Evolutionary conservation across 2,113 vertebrate species (phyloP), one percentile per base, ranked within the genome.

Genomic region (Etheostoma cragini): DNA sequence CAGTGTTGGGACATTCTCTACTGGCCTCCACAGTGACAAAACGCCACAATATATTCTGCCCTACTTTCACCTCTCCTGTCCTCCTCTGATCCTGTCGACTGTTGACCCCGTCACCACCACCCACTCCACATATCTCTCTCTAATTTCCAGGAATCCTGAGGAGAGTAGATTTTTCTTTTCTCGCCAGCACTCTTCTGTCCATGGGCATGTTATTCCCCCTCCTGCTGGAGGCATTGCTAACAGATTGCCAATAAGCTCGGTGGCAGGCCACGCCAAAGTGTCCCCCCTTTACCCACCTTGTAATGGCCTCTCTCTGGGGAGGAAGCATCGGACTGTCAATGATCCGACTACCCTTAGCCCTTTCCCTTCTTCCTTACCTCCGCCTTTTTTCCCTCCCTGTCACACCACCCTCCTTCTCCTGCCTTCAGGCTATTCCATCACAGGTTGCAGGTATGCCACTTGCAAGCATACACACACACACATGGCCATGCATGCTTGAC

Each of bases 191-290:
- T 85, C 74, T 47, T 81, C 76, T 89, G 85, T 89, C 87, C 88
- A 69, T 85, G 83, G 74, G 83, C 84, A 72, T 73, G 91, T 90
- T 91, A 91, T 91, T 83, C 78, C 78, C 79, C 50, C 72, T 84
- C 74, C 89, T 87, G 84, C 91, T 54, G 12, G 86, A 75, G 76
- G 92, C 90, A 78, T 83, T 86, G 93, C 90, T 94, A 94, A 94
- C 93, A 95, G 94, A 95, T 95, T 95, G 94, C 89, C 94, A 94
- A 94, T 95, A 94, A 94, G 89, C 83, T 92, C 38, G 54, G 87
- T 92, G 92, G 90, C 92, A 92, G 89, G 88, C 78, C 85, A 80
- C 83, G 50, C 78, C 79, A 77, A 85, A 77, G 73, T 78, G 71
- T 80, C 86, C 88, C 88, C 82, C 86, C 78, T 76, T 42, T 76